Conservation (phyloP, 2,888 invertebrate genomes). For the Phymatocera aterrima region DNA sequence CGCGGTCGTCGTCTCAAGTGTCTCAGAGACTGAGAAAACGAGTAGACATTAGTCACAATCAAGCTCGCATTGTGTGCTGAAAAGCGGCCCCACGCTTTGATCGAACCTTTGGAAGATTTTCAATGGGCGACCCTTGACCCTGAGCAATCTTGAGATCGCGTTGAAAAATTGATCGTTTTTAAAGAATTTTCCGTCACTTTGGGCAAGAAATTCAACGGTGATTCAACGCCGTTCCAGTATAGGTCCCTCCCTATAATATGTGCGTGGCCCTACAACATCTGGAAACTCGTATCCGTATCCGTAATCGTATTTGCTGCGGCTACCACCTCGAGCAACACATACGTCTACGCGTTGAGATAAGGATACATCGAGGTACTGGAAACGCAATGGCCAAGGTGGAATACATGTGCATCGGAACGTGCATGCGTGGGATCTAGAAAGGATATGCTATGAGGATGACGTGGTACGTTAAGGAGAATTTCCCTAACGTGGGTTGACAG, state of each 20-base stretch:
- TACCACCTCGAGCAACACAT: too few species aligned
- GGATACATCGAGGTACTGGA: too few species aligned
- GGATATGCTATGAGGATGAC: background rate
- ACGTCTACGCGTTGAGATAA: constrained; percentile 5
- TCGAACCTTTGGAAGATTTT: constrained; percentile 8
- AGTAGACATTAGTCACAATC: constrained; percentile 42
- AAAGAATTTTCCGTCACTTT: background rate
- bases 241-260: too few species aligned
- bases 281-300: too few species aligned
- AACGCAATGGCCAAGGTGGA: background rate
- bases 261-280: too few species aligned
- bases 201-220: background rate
- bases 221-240: too few species aligned
- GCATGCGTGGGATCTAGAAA: constrained; percentile 30
- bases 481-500: constrained; percentile 21
- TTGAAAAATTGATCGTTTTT: background rate
- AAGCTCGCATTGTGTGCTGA: constrained; percentile 31
- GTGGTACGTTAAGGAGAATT: background rate
- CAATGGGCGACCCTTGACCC: constrained; percentile 34
- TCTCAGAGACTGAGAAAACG: constrained; percentile 10
- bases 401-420: constrained; percentile 14
- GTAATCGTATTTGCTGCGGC: too few species aligned
- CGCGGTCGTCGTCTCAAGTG: constrained; percentile 26
- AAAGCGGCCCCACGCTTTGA: constrained; percentile 40
- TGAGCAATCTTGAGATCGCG: constrained; percentile 1